Evolutionary conservation across 2,797 vertebrate genomes (phyloP).

Genomic region (Micromesistius poutassou): DNA sequence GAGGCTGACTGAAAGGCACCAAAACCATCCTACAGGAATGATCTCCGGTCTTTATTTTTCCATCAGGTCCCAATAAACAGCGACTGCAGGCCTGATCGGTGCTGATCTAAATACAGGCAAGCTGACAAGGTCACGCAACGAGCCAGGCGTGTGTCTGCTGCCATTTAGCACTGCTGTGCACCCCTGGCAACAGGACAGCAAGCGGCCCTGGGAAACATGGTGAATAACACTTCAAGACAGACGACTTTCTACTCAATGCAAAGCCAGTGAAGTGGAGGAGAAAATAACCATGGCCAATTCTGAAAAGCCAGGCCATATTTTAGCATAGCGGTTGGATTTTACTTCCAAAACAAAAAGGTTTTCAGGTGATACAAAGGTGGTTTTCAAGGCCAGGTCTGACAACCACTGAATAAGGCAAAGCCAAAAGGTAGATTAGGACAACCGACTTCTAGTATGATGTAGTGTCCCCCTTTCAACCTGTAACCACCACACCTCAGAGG

Average conservation of each 20-base stretch:
- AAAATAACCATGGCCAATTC: not conserved
- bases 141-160: conserved; percentile 6
- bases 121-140: conserved; percentile 22
- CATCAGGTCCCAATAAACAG: not conserved
- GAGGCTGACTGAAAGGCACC: not conserved
- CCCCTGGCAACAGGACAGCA: not conserved
- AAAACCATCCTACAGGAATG: not conserved
- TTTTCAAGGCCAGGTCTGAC: not conserved
- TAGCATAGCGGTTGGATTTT: not conserved
- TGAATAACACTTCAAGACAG: not conserved
- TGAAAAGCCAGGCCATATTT: not conserved
- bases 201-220: not conserved
- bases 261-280: not conserved
- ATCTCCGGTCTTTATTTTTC: not conserved
- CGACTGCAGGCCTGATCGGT: not conserved
- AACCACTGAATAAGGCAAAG: not conserved
- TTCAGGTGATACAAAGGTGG: not conserved
- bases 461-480: not conserved
- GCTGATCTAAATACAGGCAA: not conserved
- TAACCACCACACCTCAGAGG: not conserved
- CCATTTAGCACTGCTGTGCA: not conserved
- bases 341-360: not conserved
- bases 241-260: not conserved
- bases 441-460: not conserved
- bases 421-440: not conserved